phyloP scores from a whole-genome alignment of 2,797 vertebrate genomes.

The Acanthornis magna region DNA sequence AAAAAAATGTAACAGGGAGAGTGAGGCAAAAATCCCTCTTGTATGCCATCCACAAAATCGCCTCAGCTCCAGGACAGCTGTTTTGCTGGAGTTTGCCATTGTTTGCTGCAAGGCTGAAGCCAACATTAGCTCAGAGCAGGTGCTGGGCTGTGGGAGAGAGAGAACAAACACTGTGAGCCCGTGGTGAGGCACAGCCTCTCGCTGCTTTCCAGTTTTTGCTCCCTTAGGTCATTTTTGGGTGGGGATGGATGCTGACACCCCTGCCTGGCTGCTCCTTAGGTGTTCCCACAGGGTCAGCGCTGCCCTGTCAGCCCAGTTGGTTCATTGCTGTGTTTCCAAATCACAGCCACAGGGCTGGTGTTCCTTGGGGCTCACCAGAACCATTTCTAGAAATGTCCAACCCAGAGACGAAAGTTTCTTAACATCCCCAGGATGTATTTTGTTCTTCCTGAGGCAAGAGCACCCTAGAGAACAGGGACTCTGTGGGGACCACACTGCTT shows the following conservation, averaged over 20 bases:
- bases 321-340: not conserved
- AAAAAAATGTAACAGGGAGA: not conserved
- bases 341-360: not conserved
- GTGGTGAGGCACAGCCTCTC: not conserved
- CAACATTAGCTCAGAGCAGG: not conserved
- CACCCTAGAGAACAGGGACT: not conserved
- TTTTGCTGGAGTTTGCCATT: not conserved
- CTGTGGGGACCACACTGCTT: not conserved
- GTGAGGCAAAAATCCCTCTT: not conserved
- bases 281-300: not conserved
- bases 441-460: not conserved
- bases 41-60: not conserved
- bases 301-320: not conserved
- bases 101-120: rapidly evolving
- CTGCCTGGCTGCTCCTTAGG: not conserved
- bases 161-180: not conserved
- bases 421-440: not conserved
- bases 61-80: not conserved
- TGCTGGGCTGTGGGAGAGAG: not conserved
- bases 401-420: not conserved
- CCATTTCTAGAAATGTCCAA: not conserved
- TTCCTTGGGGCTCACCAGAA: not conserved
- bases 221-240: not conserved
- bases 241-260: not conserved
- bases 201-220: not conserved